phyloP scores from a whole-genome alignment of 2,888 invertebrate genomes.

The Conus canariensis region DNA sequence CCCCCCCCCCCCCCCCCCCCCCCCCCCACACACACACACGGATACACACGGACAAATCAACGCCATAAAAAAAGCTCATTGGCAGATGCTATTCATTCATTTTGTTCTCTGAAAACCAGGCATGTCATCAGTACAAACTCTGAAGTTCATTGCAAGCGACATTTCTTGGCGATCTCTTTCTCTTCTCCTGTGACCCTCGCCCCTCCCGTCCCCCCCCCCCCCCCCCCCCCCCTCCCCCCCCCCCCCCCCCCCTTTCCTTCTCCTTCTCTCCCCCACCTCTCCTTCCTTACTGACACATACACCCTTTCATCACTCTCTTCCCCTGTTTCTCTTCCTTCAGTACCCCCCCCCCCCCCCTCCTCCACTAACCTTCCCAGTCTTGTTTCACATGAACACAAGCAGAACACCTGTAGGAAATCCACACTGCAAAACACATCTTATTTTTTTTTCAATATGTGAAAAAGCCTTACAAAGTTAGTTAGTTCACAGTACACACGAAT shows the following conservation, averaged over 20 bases:
- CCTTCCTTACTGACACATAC: too few relatives aligned
- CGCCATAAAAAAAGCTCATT: background rate
- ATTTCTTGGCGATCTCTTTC: background rate
- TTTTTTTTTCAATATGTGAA: too few relatives aligned
- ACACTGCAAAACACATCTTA: too few relatives aligned
- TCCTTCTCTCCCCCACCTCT: background rate
- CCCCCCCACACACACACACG: constrained; percentile 7
- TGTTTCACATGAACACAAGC: too few relatives aligned
- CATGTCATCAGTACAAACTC: background rate
- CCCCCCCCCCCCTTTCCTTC: background rate
- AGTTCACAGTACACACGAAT: too few relatives aligned
- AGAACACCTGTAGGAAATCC: too few relatives aligned
- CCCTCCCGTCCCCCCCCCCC: background rate
- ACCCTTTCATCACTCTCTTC: background rate
- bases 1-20: too few relatives aligned
- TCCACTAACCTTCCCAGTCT: too few relatives aligned
- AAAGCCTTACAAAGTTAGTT: too few relatives aligned
- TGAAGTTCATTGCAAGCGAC: background rate
- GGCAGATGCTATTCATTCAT: too few relatives aligned
- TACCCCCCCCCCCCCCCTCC: background rate
- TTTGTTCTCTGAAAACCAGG: background rate
- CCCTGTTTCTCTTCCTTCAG: background rate
- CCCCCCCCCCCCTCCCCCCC: background rate
- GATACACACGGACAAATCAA: background rate
- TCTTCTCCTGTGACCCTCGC: background rate